Conservation (phyloP, 2,888 invertebrate genomes). For the Phlogophora meticulosa region DNA sequence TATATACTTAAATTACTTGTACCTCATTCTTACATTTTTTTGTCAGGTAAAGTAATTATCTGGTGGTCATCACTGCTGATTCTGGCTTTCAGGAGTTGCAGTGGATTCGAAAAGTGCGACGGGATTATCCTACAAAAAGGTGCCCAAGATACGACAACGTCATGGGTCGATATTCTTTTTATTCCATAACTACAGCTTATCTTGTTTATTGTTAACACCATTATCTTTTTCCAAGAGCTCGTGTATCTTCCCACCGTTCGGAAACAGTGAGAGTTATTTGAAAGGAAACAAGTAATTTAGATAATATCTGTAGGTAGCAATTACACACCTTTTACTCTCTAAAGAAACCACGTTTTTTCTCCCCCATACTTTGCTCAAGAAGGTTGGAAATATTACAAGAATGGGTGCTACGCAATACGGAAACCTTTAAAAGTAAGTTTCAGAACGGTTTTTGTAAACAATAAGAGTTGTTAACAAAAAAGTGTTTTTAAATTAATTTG, state of each 20-base stretch:
- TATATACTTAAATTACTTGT: no score
- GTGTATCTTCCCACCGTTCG: conserved; percentile 18
- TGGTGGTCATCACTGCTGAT: no score
- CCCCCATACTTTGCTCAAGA: no score
- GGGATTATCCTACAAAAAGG: no score
- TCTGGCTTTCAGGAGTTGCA: no score
- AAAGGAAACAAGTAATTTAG: conserved; percentile 18
- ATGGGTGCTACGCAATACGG: not conserved
- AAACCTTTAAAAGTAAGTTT: not conserved
- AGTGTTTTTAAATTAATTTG: not conserved
- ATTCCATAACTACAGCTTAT: not conserved
- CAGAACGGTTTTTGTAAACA: not conserved
- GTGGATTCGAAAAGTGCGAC: no score
- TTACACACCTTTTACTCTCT: conserved; percentile 1
- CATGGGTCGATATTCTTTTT: not conserved
- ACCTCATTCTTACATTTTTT: no score
- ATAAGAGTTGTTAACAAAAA: no score
- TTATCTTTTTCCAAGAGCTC: conserved; percentile 9
- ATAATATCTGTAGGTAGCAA: not conserved
- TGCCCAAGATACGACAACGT: no score
- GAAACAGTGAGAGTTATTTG: conserved; percentile 16
- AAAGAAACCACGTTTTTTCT: not conserved
- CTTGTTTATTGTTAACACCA: conserved; percentile 13
- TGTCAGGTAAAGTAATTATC: no score
- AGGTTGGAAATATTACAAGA: not conserved